Evolutionary conservation across 92 coral and sea anemone genomes (phyloP), one percentile per base, ranked within the genome.

Genomic region (Paramuricea clavata): DNA sequence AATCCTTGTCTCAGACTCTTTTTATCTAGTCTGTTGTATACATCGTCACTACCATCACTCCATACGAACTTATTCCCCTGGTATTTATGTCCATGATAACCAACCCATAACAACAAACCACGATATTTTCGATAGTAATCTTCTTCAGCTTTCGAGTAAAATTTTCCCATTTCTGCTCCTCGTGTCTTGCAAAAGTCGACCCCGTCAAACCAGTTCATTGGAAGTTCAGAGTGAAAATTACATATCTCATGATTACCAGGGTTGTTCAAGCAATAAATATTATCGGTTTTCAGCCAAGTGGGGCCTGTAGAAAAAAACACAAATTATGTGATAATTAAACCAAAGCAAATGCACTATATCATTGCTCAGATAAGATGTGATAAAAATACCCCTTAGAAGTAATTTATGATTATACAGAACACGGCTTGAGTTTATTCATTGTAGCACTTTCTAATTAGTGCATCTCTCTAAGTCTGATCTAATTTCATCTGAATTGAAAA

Each of bases 151-250:
- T 43, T 19, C 11, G 49, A 15, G 12, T 70, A 1, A 13, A 70
- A 16, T 21, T 22, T 70, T 12, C 21, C 76, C 1, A 70, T 34
- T 6, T 70, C 76, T n/a, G 25, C 43, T 3, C 76, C 76, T 23
- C 13, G 27, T 70, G 10, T 13, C 39, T 70, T 70, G 39, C 76
- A 70, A 13, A 3, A 30, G 49, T 70, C 76, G 23, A 31, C 76
- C 9, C 50, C 76, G 21, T 70, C 76, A 34, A 30, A 70, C 76
- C 76, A 70, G 30, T 70, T 70, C 9, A 67, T 39, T 39, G 44
- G 44, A 39, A 4, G 4, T 4, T 4, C 10, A 4, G 44, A 4
- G 10, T 39, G 5, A 39, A 39, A 39, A 39, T 39, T 4, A 39
- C 44, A 39, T 39, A 4, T 39, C 44, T 4, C 44, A 10, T 4